These are phyloP conservation scores for Albula glossodonta DNA, from an alignment of 2,113 vertebrate genomes.

Conservation along the genomic window DNA sequence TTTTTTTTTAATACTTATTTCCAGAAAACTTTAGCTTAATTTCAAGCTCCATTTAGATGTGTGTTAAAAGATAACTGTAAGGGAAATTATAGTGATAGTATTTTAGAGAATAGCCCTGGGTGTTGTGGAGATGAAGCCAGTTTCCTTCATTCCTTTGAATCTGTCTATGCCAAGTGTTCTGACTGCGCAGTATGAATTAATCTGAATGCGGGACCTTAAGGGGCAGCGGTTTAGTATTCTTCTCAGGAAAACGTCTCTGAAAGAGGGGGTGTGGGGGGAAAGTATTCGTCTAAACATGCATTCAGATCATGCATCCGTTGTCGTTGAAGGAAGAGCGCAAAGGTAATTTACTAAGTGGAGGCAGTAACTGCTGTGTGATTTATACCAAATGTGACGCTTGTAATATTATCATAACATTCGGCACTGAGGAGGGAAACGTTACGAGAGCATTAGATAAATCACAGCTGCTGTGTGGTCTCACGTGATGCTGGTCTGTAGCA, in stretches of 20 bases:
- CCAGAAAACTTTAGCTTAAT: neutral
- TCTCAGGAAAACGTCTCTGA: neutral
- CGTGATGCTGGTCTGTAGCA: neutral
- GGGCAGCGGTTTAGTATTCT: constrained; percentile 5
- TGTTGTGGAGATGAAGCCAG: neutral
- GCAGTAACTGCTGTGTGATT: constrained; percentile 46
- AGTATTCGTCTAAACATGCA: constrained; percentile 21
- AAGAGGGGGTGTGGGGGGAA: neutral
- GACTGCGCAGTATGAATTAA: constrained; percentile 5
- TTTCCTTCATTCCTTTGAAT: neutral
- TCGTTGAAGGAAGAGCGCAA: constrained; percentile 29
- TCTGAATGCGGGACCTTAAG: constrained; percentile 11
- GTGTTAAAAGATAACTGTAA: neutral
- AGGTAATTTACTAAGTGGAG: constrained; percentile 57
- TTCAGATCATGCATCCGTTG: constrained; percentile 34
- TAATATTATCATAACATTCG: constrained; percentile 52
- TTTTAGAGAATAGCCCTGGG: neutral
- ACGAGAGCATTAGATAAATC: constrained; percentile 51
- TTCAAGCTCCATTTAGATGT: neutral
- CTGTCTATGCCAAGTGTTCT: neutral
- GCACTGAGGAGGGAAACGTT: constrained; percentile 27
- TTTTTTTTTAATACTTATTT: neutral
- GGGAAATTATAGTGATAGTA: neutral
- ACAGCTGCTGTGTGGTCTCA: constrained; percentile 27
- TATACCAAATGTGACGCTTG: constrained; percentile 54